These are phyloP conservation scores for Apis dorsata DNA, from an alignment of 1,140 invertebrate species.

Conservation along the genomic window DNA sequence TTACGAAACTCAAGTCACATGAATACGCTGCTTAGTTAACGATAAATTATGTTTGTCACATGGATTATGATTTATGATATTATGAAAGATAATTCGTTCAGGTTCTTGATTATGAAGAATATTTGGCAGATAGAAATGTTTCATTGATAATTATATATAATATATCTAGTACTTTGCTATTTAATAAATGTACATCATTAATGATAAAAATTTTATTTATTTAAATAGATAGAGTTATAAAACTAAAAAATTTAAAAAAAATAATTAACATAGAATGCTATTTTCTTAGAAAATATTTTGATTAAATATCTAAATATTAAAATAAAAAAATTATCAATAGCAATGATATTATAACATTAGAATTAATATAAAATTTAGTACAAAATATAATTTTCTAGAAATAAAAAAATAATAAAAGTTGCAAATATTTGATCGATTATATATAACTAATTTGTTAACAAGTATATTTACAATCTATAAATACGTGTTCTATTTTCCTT, in stretches of 20 bases:
- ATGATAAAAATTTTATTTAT: too few species aligned
- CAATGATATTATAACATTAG: too few species aligned
- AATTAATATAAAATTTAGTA: too few species aligned
- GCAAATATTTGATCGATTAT: background rate
- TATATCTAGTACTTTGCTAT: background rate
- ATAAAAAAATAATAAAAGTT: background rate
- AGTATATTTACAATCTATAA: background rate
- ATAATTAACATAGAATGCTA: too few species aligned
- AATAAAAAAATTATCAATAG: too few species aligned
- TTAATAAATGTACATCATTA: background rate
- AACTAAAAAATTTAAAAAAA: too few species aligned
- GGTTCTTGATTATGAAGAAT: background rate
- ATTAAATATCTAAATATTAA: too few species aligned
- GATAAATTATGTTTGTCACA: slow-evolving; percentile 13
- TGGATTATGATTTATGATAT: slow-evolving; percentile 13
- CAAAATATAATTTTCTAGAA: too few species aligned
- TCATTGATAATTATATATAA: background rate
- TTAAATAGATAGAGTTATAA: too few species aligned
- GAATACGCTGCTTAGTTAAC: background rate
- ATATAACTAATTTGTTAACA: background rate
- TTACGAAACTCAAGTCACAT: slow-evolving; percentile 1
- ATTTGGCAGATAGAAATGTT: background rate
- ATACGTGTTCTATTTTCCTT: background rate
- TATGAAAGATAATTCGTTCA: background rate
- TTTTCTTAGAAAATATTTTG: too few species aligned